These are phyloP conservation scores for Epinephelus awoara DNA, from an alignment of 2,797 vertebrate genomes.

Conservation along the genomic window DNA sequence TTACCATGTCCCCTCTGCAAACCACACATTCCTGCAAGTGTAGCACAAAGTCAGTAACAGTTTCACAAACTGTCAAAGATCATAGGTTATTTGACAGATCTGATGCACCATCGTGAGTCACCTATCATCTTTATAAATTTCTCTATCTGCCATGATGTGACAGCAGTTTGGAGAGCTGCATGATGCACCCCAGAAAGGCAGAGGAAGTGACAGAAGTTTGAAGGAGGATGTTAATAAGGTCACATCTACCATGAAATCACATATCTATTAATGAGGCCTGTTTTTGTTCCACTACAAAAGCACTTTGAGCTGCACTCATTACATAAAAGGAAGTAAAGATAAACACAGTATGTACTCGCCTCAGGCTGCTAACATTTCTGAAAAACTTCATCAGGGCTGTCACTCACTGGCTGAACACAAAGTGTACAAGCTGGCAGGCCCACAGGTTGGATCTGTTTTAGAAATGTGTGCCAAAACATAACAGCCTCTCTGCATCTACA, in stretches of 20 bases:
- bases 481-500: no score
- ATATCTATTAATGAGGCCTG: no score
- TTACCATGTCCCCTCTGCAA: background rate
- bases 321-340: background rate
- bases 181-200: conserved; percentile 46
- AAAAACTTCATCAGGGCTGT: background rate
- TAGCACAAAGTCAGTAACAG: background rate
- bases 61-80: background rate
- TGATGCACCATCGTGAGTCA: background rate
- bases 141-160: background rate
- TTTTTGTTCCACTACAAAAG: background rate
- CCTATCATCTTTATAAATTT: no score
- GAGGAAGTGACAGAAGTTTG: conserved; percentile 56
- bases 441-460: background rate
- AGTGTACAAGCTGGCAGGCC: background rate
- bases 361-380: background rate
- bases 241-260: conserved; percentile 8
- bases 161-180: conserved; percentile 13
- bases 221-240: conserved; percentile 38
- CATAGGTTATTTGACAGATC: background rate
- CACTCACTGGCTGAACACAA: background rate
- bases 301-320: no score
- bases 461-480: background rate
- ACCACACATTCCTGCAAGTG: background rate
- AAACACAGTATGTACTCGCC: background rate